These are phyloP conservation scores for Temnopleurus reevesii DNA, from an alignment of 53 echinoderm and acorn worm genomes.

Conservation along the genomic window DNA sequence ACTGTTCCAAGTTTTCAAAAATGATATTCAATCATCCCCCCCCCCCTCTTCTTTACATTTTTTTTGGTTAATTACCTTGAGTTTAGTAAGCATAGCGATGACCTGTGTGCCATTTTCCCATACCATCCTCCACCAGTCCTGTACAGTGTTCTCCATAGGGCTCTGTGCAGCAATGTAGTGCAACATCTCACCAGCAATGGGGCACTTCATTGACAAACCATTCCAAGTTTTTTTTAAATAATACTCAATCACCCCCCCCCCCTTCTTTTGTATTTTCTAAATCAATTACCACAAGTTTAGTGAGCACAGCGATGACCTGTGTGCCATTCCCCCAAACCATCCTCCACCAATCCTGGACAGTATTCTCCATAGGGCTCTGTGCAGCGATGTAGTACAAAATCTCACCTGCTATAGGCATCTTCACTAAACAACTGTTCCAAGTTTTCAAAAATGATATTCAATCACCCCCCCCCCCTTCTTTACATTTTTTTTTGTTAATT, in stretches of 20 bases:
- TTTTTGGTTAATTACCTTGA: conserved; percentile 76
- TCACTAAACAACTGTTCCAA: too few species aligned
- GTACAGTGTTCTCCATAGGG: conserved; percentile 83
- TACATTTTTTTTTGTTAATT: too few species aligned
- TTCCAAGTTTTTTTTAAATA: too few species aligned
- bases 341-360: conserved; percentile 95
- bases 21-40: too few species aligned
- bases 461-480: too few species aligned
- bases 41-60: too few species aligned
- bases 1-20: too few species aligned
- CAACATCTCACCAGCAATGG: conserved; percentile 70
- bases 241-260: too few species aligned
- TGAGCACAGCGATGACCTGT: conserved; percentile 96
- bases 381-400: conserved; percentile 79
- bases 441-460: too few species aligned
- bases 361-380: conserved; percentile 82
- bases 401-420: conserved; percentile 81
- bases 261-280: too few species aligned
- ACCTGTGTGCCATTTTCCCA: conserved; percentile 94
- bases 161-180: conserved; percentile 89
- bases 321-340: conserved; percentile 96
- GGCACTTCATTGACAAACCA: too few species aligned
- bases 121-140: conserved; percentile 98
- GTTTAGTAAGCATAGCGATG: conserved; percentile 95
- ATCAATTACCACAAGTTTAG: conserved; percentile 77